A percentile compares a stretch with the other conserved stretches of the same genome.
Evolutionary conservation across 2,113 vertebrate genomes (phyloP).

Genomic region (Dicrurus megarhynchus): DNA sequence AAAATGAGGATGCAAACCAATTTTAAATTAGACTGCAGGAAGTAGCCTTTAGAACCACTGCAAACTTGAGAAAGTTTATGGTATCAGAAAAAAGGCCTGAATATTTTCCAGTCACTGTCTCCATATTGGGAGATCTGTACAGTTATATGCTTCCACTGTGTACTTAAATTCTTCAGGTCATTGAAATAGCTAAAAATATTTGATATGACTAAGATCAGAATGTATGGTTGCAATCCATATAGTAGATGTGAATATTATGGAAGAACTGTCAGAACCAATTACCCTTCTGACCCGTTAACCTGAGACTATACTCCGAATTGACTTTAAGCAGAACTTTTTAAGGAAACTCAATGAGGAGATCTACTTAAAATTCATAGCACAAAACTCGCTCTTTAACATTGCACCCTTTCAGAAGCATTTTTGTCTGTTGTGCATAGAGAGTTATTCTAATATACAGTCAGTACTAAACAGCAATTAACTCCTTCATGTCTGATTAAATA

Average conservation of each 20-base stretch:
- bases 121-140: background rate
- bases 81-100: background rate
- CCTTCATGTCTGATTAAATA: background rate
- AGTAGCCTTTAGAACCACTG: background rate
- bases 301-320: rapidly evolving
- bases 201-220: background rate
- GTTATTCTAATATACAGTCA: background rate
- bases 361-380: background rate
- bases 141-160: background rate
- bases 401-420: background rate
- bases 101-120: background rate
- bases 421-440: background rate
- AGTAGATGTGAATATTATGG: background rate
- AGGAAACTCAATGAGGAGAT: background rate
- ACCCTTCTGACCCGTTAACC: background rate
- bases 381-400: background rate
- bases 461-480: background rate
- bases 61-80: background rate
- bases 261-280: background rate
- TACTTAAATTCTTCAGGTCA: background rate
- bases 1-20: background rate
- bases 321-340: background rate
- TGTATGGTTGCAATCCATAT: background rate
- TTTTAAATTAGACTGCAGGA: background rate
- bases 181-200: background rate